Evolutionary conservation across 2,113 vertebrate genomes (phyloP).

Genomic region (Gopherus evgoodei): DNA sequence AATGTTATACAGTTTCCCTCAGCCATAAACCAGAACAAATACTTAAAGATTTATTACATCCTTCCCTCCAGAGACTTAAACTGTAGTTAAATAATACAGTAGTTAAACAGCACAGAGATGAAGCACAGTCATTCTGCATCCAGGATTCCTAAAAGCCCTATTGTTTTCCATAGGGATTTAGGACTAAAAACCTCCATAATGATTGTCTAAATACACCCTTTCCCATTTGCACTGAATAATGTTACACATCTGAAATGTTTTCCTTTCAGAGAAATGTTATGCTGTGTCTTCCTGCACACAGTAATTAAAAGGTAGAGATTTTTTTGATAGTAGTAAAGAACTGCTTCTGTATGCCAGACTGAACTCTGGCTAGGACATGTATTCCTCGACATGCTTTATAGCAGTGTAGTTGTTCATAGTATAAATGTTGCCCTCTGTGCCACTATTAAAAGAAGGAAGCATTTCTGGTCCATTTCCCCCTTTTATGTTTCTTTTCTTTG

Average conservation of each 20-base stretch:
- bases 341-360: background rate
- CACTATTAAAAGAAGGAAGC: background rate
- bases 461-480: background rate
- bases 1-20: constrained; percentile 69
- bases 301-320: background rate
- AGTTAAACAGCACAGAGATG: constrained; percentile 61
- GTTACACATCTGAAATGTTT: background rate
- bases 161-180: constrained; percentile 74
- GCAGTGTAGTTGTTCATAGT: background rate
- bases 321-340: background rate
- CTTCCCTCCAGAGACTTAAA: constrained; percentile 73
- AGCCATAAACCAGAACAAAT: constrained; percentile 78
- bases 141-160: constrained; percentile 64
- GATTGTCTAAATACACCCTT: constrained; percentile 61
- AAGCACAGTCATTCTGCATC: constrained; percentile 56
- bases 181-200: constrained; percentile 53
- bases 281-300: background rate
- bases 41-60: constrained; percentile 79
- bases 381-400: background rate
- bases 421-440: background rate
- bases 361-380: background rate
- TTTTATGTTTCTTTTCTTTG: background rate
- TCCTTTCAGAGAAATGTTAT: background rate
- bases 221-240: background rate
- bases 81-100: constrained; percentile 71